Evolutionary conservation across 1,140 invertebrate species (phyloP).

Genomic region (Formica exsecta): DNA sequence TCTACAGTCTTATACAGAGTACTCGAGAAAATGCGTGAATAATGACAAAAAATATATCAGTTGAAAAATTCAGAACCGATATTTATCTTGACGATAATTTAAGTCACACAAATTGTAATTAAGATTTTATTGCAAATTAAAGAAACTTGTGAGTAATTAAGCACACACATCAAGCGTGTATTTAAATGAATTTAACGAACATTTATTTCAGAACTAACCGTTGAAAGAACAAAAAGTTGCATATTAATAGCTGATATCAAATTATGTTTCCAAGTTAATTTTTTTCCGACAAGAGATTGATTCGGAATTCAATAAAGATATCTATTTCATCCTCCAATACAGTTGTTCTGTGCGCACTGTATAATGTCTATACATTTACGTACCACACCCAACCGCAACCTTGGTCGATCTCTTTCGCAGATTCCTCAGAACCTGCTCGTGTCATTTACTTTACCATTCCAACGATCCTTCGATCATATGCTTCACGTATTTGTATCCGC

Average conservation of each 20-base stretch:
- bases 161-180: neutral
- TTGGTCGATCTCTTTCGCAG: conserved; percentile 77
- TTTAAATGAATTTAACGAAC: neutral
- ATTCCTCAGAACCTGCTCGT: conserved; percentile 75
- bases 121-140: neutral
- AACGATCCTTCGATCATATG: conserved; percentile 54
- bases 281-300: neutral
- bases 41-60: neutral
- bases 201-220: neutral
- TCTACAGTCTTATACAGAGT: neutral
- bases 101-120: neutral
- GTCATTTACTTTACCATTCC: conserved; percentile 58
- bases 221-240: neutral
- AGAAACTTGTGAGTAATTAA: neutral
- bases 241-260: neutral
- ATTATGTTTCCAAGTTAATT: neutral
- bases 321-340: neutral
- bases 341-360: neutral
- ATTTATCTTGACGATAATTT: neutral
- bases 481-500: conserved; percentile 16
- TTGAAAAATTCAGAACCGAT: neutral
- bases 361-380: conserved; percentile 4
- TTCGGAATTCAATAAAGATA: neutral
- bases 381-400: conserved; percentile 75
- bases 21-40: neutral